These are phyloP conservation scores for Girardia tigrina DNA, from an alignment of 2,888 invertebrate genomes.

Conservation along the genomic window DNA sequence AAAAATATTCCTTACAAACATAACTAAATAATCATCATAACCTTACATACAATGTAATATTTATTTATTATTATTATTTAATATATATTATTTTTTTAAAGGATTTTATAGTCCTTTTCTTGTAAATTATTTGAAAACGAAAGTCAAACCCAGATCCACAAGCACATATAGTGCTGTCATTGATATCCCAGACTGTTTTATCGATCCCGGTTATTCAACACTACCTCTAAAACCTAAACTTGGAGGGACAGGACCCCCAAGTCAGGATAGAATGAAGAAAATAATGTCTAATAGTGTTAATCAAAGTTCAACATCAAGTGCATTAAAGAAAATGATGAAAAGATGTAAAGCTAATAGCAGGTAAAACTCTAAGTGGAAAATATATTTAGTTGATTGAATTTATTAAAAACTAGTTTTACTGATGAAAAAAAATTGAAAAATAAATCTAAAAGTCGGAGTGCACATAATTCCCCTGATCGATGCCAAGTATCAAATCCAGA, in stretches of 20 bases:
- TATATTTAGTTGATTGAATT: background rate
- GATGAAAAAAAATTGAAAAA: conserved; percentile 1
- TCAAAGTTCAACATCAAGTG: background rate
- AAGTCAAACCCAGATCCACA: background rate
- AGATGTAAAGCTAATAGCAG: conserved; percentile 10
- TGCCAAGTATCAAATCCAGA: background rate
- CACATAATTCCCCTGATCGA: background rate
- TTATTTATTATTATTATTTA: background rate
- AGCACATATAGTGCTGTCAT: background rate
- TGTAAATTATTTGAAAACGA: conserved; percentile 16
- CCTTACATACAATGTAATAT: too few relatives aligned
- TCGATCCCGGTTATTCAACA: background rate
- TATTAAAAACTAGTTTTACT: background rate
- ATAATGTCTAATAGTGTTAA: background rate
- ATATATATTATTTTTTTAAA: too few relatives aligned
- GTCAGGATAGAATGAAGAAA: background rate
- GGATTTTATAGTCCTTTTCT: conserved; percentile 3
- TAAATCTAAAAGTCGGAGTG: conserved; percentile 17
- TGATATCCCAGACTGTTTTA: background rate
- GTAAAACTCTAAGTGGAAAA: background rate
- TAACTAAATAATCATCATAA: too few relatives aligned
- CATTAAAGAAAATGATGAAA: conserved; percentile 8
- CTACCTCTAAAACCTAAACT: background rate
- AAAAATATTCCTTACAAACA: too few relatives aligned
- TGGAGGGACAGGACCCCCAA: background rate